A percentile compares a stretch with the other conserved stretches of the same genome.
phyloP scores from a whole-genome alignment of 2,113 vertebrate genomes.

The Vombatus ursinus region DNA sequence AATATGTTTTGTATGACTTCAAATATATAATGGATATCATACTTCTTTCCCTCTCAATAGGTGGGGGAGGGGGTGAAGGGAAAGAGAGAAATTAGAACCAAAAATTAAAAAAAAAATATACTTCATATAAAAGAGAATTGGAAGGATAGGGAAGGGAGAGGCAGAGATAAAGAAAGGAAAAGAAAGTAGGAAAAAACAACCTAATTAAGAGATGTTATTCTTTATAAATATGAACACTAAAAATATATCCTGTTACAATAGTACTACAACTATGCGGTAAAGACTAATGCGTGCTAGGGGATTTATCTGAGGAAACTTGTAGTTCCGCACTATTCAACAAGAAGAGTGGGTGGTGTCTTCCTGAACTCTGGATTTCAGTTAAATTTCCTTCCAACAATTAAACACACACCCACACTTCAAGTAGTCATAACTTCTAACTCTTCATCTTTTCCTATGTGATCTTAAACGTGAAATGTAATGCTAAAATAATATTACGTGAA shows the following conservation, averaged over 20 bases:
- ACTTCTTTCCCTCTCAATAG: not conserved
- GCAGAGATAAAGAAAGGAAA: conserved; percentile 38
- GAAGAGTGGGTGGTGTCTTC: conserved; percentile 81
- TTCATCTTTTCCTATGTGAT: conserved; percentile 1
- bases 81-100: not conserved
- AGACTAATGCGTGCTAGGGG: conserved; percentile 70
- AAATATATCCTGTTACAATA: conserved; percentile 68
- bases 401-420: conserved; percentile 72
- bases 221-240: not conserved
- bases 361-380: conserved; percentile 81
- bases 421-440: conserved; percentile 35
- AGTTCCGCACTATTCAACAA: conserved; percentile 80
- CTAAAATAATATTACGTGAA: not conserved
- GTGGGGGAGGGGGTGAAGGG: not conserved
- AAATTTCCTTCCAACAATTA: conserved; percentile 83
- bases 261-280: conserved; percentile 51
- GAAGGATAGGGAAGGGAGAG: conserved; percentile 25
- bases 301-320: conserved; percentile 75
- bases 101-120: not conserved
- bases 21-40: not conserved
- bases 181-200: not conserved
- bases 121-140: conserved; percentile 17
- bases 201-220: not conserved
- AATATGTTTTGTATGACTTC: not conserved
- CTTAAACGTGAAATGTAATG: conserved; percentile 30